Base-by-base conservation (phyloP, 2,113 vertebrate genomes). In the Cephalopholis sonnerati region DNA sequence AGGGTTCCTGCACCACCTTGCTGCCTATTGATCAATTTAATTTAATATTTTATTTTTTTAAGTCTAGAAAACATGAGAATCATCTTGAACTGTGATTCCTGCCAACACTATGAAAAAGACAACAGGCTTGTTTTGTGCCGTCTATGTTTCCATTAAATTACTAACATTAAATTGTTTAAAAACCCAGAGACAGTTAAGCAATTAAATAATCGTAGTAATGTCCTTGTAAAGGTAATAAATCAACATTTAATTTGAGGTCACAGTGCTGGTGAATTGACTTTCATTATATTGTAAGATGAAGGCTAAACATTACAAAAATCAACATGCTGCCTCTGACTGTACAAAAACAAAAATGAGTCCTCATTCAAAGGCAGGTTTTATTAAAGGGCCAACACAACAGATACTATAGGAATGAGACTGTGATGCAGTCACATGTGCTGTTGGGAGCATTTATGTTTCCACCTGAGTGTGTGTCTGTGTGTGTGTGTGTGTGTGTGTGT, bases 401-500 rank as follows among this genome's bases (percentile, higher is more conserved):
- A 57, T 8, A n/a, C 11, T 27, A 5, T 24, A 27, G 50, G 17
- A 41, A 66, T 41, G 2, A 4, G 1, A 27, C 29, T 9, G 27
- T 5, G 41, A n/a, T n/a, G 22, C 25, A 7, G 54, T 20, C 63
- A 55, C 46, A 24, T 79, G 12, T 22, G 11, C 5, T 16, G 20
- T 61, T 18, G 3, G 16, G 36, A 6, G n/a, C 2, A 22, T 79
- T 65, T 66, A 41, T 62, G 58, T 29, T 3, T 36, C 32, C 32
- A 36, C 32, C 32, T n/a, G 48, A 53, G 17, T 27, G 3, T 11
- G 46, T 13, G 32, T 75, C 44, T 5, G 4, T 59, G 44, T 48
- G 39, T 65, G 27, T 59, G 20, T 63, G 69, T 69, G 13, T 67
- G 50, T 82, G 68, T 76, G 57, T 68, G 29, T 51, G 62, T 63